Conservation (phyloP, 2,888 invertebrate genomes). For the Synergus itoensis region DNA sequence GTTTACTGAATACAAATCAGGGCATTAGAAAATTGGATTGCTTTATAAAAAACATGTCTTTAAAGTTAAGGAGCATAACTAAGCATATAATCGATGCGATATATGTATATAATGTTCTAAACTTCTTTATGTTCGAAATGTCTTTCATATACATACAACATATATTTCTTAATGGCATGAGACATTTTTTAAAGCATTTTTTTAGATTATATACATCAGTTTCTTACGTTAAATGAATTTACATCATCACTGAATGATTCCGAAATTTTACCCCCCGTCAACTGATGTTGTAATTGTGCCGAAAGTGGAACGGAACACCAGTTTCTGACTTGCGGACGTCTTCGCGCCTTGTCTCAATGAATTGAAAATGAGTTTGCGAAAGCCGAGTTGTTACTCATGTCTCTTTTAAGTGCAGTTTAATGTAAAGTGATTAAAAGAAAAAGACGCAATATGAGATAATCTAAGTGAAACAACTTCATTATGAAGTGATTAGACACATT, state of each 20-base stretch:
- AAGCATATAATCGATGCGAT: not conserved
- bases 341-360: slow-evolving; percentile 45
- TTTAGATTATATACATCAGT: not conserved
- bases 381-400: slow-evolving; percentile 38
- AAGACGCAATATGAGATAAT: not conserved
- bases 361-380: slow-evolving; percentile 53
- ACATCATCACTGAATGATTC: slow-evolving; percentile 21
- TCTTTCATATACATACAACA: too few relatives aligned
- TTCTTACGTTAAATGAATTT: slow-evolving; percentile 16
- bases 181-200: not conserved
- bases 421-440: slow-evolving; percentile 26
- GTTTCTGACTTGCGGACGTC: slow-evolving; percentile 47
- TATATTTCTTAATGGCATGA: not conserved
- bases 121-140: too few relatives aligned
- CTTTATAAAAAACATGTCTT: slow-evolving; percentile 20
- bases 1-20: slow-evolving; percentile 79
- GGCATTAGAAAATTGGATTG: slow-evolving; percentile 40
- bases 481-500: not conserved
- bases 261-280: slow-evolving; percentile 17
- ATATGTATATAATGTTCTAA: too few relatives aligned
- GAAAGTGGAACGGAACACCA: slow-evolving; percentile 49
- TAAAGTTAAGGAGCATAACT: not conserved
- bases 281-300: slow-evolving; percentile 35
- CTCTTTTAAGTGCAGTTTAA: slow-evolving; percentile 28
- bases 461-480: not conserved